These are phyloP conservation scores for Acrobasis suavella DNA, from an alignment of 2,888 invertebrate species.

Conservation along the genomic window DNA sequence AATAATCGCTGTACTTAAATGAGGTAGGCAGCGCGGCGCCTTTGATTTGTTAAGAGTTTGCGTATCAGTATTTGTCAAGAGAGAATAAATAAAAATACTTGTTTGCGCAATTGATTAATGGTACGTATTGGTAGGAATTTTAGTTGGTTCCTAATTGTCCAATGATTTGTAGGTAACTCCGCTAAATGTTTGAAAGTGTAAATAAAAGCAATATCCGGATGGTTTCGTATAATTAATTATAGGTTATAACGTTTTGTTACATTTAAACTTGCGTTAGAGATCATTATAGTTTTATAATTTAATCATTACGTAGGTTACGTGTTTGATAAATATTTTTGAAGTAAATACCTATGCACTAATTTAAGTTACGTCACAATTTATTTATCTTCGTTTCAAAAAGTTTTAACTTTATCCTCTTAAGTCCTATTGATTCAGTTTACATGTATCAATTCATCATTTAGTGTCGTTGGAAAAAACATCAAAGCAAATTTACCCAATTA, in stretches of 20 bases:
- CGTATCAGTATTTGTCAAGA: slow-evolving; percentile 19
- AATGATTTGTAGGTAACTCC: background rate
- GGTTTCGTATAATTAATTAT: background rate
- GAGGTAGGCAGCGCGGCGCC: background rate
- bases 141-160: slow-evolving; percentile 9
- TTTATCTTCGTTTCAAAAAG: too few relatives aligned
- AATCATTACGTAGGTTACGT: slow-evolving; percentile 15
- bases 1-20: too few relatives aligned
- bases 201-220: slow-evolving; percentile 10
- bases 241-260: too few relatives aligned
- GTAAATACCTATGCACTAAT: too few relatives aligned
- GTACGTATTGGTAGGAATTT: background rate
- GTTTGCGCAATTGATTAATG: slow-evolving; percentile 22
- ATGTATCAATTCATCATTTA: too few relatives aligned
- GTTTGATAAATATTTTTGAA: too few relatives aligned
- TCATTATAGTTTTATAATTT: background rate
- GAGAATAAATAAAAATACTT: slow-evolving; percentile 19
- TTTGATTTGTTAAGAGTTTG: slow-evolving; percentile 8
- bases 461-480: too few relatives aligned
- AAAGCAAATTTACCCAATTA: slow-evolving; percentile 24
- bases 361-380: too few relatives aligned
- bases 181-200: slow-evolving; percentile 2
- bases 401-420: too few relatives aligned
- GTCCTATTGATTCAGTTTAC: too few relatives aligned
- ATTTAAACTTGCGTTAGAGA: background rate